Conservation (phyloP, 2,888 invertebrate species). For the Chaitophorus viminalis region DNA sequence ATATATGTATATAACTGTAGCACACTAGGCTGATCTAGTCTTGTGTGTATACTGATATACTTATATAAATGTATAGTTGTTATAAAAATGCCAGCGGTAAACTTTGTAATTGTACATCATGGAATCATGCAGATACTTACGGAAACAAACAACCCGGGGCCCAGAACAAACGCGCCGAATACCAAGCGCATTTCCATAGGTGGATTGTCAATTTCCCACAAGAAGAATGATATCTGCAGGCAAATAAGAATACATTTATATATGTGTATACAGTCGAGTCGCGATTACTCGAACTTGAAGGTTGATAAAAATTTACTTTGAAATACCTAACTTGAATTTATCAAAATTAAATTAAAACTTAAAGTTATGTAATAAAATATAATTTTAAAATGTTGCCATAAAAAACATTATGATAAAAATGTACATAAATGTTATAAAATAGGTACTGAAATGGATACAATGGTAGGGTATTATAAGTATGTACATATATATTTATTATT, state of each 20-base stretch:
- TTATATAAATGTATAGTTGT: not conserved
- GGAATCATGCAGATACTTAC: conserved; percentile 35
- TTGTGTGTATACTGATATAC: not conserved
- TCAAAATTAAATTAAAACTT: too few relatives aligned
- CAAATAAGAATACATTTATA: not conserved
- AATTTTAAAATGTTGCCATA: too few relatives aligned
- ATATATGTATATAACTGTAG: not conserved
- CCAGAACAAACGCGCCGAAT: conserved; percentile 19
- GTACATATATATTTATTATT: too few relatives aligned
- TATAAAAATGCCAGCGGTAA: too few relatives aligned
- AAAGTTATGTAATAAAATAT: too few relatives aligned
- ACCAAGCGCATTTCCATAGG: conserved; percentile 20
- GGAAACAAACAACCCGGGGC: conserved; percentile 39
- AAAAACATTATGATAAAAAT: too few relatives aligned
- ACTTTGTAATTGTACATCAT: not conserved
- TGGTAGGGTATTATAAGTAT: too few relatives aligned
- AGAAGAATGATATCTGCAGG: conserved; percentile 39
- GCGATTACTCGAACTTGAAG: too few relatives aligned
- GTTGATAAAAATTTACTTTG: too few relatives aligned
- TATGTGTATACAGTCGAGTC: not conserved
- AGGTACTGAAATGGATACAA: too few relatives aligned
- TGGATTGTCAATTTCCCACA: conserved; percentile 51
- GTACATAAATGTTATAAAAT: too few relatives aligned
- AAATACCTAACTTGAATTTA: too few relatives aligned
- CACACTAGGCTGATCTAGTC: not conserved